These are phyloP conservation scores for Oryzaephilus surinamensis DNA, from an alignment of 1,140 invertebrate species.

Conservation along the genomic window DNA sequence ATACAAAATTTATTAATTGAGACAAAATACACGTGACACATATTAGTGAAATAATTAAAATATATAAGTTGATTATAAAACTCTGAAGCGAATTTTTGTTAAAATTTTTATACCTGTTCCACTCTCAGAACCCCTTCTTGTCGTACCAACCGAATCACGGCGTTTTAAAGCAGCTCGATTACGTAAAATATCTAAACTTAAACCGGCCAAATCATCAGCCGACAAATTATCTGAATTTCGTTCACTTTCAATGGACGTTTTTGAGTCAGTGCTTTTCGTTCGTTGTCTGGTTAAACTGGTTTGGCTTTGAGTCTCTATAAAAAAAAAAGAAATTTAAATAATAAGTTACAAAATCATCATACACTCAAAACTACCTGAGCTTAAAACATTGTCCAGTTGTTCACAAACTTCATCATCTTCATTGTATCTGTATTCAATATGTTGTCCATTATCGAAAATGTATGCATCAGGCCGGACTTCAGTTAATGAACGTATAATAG, in stretches of 20 bases:
- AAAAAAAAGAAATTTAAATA: background rate
- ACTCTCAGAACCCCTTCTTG: slow-evolving; percentile 43
- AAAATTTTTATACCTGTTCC: slow-evolving; percentile 37
- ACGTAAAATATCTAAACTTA: slow-evolving; percentile 26
- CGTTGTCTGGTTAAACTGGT: slow-evolving; percentile 24
- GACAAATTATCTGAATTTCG: slow-evolving; percentile 24
- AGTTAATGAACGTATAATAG: slow-evolving; percentile 44
- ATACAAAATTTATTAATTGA: too few species aligned
- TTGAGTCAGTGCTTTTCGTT: slow-evolving; percentile 31
- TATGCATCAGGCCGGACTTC: slow-evolving; percentile 50
- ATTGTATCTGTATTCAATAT: slow-evolving; percentile 41
- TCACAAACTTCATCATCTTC: slow-evolving; percentile 37
- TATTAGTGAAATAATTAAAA: too few species aligned
- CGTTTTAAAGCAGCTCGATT: slow-evolving; percentile 23
- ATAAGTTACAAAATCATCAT: slow-evolving; percentile 8
- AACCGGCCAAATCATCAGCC: slow-evolving; percentile 27
- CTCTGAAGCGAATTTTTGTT: background rate
- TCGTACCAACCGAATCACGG: slow-evolving; percentile 27
- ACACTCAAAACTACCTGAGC: slow-evolving; percentile 32
- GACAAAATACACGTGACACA: too few species aligned
- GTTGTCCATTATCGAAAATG: slow-evolving; percentile 44
- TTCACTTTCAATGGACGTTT: slow-evolving; percentile 29
- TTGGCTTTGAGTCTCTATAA: slow-evolving; percentile 25
- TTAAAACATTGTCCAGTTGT: slow-evolving; percentile 25
- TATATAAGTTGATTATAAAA: too few species aligned